Evolutionary conservation across 2,888 invertebrate species (phyloP).

Genomic region (Habrosyne pyritoides): DNA sequence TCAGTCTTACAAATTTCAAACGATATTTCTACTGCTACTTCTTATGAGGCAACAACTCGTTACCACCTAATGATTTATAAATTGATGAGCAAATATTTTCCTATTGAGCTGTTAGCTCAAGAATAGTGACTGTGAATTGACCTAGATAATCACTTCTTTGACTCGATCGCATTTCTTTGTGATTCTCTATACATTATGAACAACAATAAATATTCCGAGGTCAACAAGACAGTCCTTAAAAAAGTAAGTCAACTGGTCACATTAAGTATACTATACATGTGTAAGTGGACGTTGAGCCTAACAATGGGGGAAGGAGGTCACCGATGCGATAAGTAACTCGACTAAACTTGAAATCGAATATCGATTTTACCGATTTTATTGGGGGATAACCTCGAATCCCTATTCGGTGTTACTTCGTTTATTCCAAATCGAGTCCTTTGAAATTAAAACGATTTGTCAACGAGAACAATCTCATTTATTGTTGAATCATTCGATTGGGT

Average conservation of each 20-base stretch:
- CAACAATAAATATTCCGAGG: not conserved
- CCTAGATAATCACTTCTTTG: no score
- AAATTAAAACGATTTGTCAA: slow-evolving; percentile 5
- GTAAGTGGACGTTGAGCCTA: slow-evolving; percentile 22
- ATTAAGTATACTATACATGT: slow-evolving; percentile 5
- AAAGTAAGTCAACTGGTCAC: not conserved
- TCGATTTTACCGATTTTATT: slow-evolving; percentile 31
- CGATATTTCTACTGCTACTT: no score
- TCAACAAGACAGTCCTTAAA: not conserved
- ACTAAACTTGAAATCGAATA: slow-evolving; percentile 31
- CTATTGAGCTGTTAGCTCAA: no score
- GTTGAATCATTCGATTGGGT: not conserved
- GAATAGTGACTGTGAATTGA: no score
- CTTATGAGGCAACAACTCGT: no score
- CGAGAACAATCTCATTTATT: not conserved
- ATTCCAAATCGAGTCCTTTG: not conserved
- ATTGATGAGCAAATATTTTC: no score
- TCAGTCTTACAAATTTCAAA: no score
- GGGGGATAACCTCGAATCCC: slow-evolving; percentile 1
- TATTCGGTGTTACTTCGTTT: slow-evolving; percentile 2
- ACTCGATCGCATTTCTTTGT: not conserved
- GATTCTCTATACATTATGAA: not conserved
- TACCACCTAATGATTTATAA: no score
- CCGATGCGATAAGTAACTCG: slow-evolving; percentile 35
- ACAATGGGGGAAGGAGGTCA: slow-evolving; percentile 57